Evolutionary conservation across 2,113 vertebrate genomes (phyloP), one percentile per base, ranked within the genome.

Genomic region (Rhynchomys soricoides): DNA sequence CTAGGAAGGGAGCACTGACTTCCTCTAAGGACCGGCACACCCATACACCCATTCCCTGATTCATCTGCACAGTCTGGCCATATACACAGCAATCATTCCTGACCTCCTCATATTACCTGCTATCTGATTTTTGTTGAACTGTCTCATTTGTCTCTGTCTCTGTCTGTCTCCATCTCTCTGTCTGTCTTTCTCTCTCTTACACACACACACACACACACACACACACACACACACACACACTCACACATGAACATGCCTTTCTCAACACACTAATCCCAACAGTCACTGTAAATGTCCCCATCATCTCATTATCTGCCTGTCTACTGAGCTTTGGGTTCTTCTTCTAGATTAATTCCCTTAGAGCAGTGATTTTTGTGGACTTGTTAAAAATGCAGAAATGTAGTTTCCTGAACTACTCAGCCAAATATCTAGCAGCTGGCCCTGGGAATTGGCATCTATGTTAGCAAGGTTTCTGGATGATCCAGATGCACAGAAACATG

Each of bases 361-460:
- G 17, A 79, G 64, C 29, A 64, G 16, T 71, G 45, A 26, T 93
- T 96, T 31, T 86, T 22, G n/a, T 78, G 22, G 21, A 22, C 50
- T 96, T 90, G 40, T 90, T 90, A 91, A 77, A 94, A 94, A 94
- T 78, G 50, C 43, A 90, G 74, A 87, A 91, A 37, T 82, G 31
- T 29, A 59, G 26, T 91, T 93, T 94, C 22, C 48, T 66, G 45
- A 93, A 74, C 31, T 57, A 90, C 29, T 95, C 15, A 64, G 52
- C 59, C 52, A 82, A 86, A 10, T 75, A 74, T 89, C 21, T 73
- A 87, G 29, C 7, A 16, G 3, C 26, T 55, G 52, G 77, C 24
- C 52, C 24, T 24, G 57, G 50, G 40, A 71, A 73, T 59, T 5
- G 34, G 79, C 31, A 57, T 21, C 55, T 88, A 45, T 13, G 62